Conservation (phyloP, 2,888 invertebrate species). For the Tetranychus truncatus region DNA sequence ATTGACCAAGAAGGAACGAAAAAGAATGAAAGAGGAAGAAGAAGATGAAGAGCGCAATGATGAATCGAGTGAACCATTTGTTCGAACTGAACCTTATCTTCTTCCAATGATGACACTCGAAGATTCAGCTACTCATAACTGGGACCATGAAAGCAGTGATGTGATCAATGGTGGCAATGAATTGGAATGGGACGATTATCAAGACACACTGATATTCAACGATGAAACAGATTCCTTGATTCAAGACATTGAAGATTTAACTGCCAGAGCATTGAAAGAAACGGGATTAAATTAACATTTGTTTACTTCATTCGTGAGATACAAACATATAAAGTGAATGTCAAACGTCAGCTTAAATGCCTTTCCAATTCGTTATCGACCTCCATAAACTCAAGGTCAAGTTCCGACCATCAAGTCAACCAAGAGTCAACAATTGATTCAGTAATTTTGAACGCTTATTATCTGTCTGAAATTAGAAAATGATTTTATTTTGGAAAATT, state of each 20-base stretch:
- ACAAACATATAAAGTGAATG: no score
- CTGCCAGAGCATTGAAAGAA: conserved; percentile 7
- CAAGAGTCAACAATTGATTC: no score
- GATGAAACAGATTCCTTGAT: conserved; percentile 8
- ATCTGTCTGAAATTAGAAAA: no score
- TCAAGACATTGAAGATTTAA: background rate
- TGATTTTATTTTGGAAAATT: no score
- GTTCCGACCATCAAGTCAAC: no score
- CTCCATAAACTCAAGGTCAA: no score
- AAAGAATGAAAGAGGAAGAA: background rate
- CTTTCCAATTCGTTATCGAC: no score
- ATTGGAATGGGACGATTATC: conserved; percentile 7
- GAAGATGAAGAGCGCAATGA: background rate
- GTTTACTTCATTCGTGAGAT: background rate
- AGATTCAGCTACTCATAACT: background rate
- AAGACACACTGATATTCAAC: background rate
- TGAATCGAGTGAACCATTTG: background rate
- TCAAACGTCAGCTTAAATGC: no score
- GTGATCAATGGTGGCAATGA: background rate
- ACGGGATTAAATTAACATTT: background rate
- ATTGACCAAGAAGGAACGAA: background rate
- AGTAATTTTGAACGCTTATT: no score
- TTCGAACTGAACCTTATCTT: background rate
- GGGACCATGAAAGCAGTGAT: conserved; percentile 3
- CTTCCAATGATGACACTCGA: background rate